Evolutionary conservation across 1,140 invertebrate genomes (phyloP).

Genomic region (Caenorhabditis elegans): DNA sequence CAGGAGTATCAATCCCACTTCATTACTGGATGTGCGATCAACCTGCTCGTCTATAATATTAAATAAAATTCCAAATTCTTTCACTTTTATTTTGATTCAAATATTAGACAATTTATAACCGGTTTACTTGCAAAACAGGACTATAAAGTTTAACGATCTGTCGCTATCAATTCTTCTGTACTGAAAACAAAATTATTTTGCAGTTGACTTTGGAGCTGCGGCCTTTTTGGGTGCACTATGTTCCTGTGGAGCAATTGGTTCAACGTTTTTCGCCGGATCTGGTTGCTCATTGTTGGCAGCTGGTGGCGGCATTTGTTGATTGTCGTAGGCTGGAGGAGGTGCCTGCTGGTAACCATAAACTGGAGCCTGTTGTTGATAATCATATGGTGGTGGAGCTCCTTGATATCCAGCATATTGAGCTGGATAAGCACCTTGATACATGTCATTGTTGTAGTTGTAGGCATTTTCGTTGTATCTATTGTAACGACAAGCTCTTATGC

Average conservation of each 20-base stretch:
- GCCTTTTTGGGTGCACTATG: neutral
- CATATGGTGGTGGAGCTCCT: neutral
- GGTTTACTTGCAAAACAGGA: too few species aligned
- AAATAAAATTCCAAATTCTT: too few species aligned
- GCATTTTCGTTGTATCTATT: neutral
- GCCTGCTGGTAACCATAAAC: neutral
- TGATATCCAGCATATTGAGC: neutral
- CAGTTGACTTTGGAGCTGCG: too few species aligned
- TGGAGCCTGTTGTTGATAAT: too few species aligned
- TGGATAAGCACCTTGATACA: neutral
- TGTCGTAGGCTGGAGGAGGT: neutral
- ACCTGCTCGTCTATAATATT: neutral
- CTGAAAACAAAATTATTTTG: too few species aligned
- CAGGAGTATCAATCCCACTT: conserved; percentile 31
- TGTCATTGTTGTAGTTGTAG: neutral
- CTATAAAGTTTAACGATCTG: neutral
- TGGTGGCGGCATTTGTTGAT: neutral
- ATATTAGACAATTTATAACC: too few species aligned
- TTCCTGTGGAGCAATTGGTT: too few species aligned
- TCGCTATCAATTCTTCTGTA: neutral
- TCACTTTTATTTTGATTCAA: too few species aligned
- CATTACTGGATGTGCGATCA: conserved; percentile 38
- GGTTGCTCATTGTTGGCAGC: neutral
- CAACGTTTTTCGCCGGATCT: neutral
- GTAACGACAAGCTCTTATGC: neutral